Percentiles rank a stretch among this genome's conserved stretches.
phyloP scores from a whole-genome alignment of 2,113 vertebrate species.

The Epinephelus lanceolatus region DNA sequence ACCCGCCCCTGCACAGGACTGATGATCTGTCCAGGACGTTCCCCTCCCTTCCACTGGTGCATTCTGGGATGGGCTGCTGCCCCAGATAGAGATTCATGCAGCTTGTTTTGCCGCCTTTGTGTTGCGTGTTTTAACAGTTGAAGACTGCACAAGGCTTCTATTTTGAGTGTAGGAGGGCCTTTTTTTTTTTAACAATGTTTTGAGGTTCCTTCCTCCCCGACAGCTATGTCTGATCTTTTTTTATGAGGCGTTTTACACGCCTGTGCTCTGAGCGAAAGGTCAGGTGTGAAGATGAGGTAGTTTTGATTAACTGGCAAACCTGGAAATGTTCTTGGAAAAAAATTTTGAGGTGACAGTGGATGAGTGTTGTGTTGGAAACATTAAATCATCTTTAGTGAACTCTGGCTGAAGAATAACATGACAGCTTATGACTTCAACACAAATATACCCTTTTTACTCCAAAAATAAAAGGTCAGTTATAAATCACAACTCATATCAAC shows the following conservation, averaged over 20 bases:
- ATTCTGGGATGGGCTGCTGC: slow-evolving; percentile 40
- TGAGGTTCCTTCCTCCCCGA: slow-evolving; percentile 22
- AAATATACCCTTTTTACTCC: background rate
- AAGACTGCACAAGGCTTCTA: slow-evolving; percentile 48
- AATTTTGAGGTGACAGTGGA: background rate
- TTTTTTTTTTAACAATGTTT: slow-evolving; percentile 46
- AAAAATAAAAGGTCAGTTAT: background rate
- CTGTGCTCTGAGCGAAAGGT: slow-evolving; percentile 41
- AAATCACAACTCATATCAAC: slow-evolving; percentile 14
- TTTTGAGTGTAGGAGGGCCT: slow-evolving; percentile 37
- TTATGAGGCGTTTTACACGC: slow-evolving; percentile 65
- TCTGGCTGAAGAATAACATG: background rate
- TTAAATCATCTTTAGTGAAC: slow-evolving; percentile 16
- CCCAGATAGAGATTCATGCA: slow-evolving; percentile 24
- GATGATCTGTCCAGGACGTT: slow-evolving; percentile 60
- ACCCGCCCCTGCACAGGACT: slow-evolving; percentile 41
- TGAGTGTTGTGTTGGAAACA: background rate
- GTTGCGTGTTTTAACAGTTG: slow-evolving; percentile 21
- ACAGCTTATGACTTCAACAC: background rate
- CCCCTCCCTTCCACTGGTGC: slow-evolving; percentile 39
- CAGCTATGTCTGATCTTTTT: slow-evolving; percentile 68
- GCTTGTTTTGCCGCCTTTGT: slow-evolving; percentile 32
- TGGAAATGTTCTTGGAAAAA: slow-evolving; percentile 33
- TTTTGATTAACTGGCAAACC: slow-evolving; percentile 51
- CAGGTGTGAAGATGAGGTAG: slow-evolving; percentile 54